Evolutionary conservation across 1,140 invertebrate genomes (phyloP), one percentile per base, ranked within the genome.

Genomic region (Drosophila guanche): DNA sequence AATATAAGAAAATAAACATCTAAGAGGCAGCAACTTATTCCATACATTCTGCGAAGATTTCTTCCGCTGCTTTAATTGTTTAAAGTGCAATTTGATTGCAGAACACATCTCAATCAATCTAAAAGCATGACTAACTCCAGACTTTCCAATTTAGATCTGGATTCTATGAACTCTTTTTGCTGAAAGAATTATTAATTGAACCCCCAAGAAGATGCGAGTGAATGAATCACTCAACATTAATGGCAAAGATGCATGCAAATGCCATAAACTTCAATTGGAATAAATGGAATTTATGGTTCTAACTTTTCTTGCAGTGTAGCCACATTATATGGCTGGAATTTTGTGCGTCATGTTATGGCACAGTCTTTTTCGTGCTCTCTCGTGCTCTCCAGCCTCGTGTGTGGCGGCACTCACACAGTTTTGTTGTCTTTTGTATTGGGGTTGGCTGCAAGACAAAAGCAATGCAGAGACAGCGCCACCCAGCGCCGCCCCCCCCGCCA

Each of bases 371-470:
- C 43, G 56, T 41, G 52, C 58, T 12, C 58, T 12, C 33, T 37
- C 33, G 33, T 12, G 33, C 27, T 7, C 27, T 29, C 27, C 4
- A 12, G 33, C 33, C 33, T 79, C 76, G 79, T 83, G 79, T 83
- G 79, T 83, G 75, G 75, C 60, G 75, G 75, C 60, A 66, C 72
- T 63, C 67, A 62, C 61, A 61, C 61, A 80, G 72, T 80, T 86
- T 85, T 86, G 80, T 86, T 85, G 80, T 86, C 80, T 85, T 86
- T 86, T 85, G 80, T 85, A 73, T 10, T 37, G 33, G 33, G 33
- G 33, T 42, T 72, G 78, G 27, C 79, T 60, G 80, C 70, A 79
- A 85, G 80, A 84, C 79, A 84, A 84, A 78, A 84, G 75, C 74
- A 65, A 40, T 70, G 56, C 74, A 57, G 42, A 71, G 69, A 75